Evolutionary conservation across 2,113 vertebrate species (phyloP).

Genomic region (Panthera uncia): DNA sequence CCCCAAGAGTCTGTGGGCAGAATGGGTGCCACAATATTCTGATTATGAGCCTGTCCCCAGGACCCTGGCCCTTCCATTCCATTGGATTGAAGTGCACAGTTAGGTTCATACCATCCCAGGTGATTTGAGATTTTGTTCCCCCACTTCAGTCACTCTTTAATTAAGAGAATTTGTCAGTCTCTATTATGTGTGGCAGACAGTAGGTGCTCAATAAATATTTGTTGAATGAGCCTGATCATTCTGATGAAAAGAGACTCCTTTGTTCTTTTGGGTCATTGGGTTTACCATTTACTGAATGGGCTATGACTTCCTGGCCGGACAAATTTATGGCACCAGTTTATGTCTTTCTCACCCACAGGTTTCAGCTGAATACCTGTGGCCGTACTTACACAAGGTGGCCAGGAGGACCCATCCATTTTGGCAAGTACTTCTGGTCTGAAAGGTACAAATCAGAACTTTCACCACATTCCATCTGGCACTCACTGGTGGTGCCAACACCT

Average conservation of each 20-base stretch:
- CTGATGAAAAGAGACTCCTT: constrained; percentile 48
- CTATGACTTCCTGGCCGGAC: constrained; percentile 37
- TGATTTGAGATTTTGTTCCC: neutral
- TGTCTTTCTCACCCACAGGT: constrained; percentile 63
- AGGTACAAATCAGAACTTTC: constrained; percentile 71
- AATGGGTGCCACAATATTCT: too few relatives aligned
- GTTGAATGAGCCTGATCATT: constrained; percentile 39
- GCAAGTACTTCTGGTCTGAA: constrained; percentile 61
- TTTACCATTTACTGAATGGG: constrained; percentile 46
- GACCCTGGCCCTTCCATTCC: neutral
- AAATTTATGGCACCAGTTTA: constrained; percentile 61
- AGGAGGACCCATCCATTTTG: constrained; percentile 56
- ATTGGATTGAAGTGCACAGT: neutral
- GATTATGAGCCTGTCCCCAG: neutral
- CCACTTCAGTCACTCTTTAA: neutral
- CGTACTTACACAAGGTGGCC: constrained; percentile 46
- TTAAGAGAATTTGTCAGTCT: neutral
- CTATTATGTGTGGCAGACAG: neutral
- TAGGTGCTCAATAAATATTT: constrained; percentile 9
- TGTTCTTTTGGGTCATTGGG: constrained; percentile 40
- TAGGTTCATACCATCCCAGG: neutral
- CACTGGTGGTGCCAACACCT: constrained; percentile 47
- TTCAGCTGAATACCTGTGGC: constrained; percentile 66
- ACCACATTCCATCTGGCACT: constrained; percentile 59
- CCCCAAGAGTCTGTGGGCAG: neutral